A percentile compares a stretch with the other conserved stretches of the same genome.
phyloP scores from a whole-genome alignment of 2,888 invertebrate species.

The Merodon equestris region DNA sequence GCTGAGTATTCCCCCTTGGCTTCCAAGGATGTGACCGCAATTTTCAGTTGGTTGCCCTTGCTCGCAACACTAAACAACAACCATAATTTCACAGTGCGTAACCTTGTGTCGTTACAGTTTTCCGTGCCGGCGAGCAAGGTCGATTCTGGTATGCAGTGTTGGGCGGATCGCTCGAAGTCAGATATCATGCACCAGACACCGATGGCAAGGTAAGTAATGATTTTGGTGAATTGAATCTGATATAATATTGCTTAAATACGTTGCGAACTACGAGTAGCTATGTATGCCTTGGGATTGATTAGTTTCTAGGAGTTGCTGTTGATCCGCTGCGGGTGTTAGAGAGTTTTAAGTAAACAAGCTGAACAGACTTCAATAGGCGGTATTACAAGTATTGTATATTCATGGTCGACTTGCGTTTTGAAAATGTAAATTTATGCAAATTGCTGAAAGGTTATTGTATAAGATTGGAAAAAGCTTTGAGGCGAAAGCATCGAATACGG shows the following conservation, averaged over 20 bases:
- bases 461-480: too few relatives aligned
- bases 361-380: too few relatives aligned
- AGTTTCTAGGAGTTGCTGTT: conserved; percentile 21
- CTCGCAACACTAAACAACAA: conserved; percentile 19
- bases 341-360: too few relatives aligned
- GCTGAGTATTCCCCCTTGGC: not conserved
- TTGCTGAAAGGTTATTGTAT: conserved; percentile 12
- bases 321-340: too few relatives aligned
- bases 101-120: conserved; percentile 80
- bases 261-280: not conserved
- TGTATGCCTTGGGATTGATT: conserved; percentile 32
- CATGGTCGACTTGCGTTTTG: not conserved
- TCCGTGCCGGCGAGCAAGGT: conserved; percentile 88
- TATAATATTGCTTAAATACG: too few relatives aligned
- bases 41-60: conserved; percentile 3
- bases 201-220: conserved; percentile 81
- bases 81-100: conserved; percentile 2
- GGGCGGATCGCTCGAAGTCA: conserved; percentile 85
- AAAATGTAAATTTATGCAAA: conserved; percentile 41
- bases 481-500: too few relatives aligned
- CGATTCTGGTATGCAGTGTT: conserved; percentile 89
- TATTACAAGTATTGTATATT: conserved; percentile 11
- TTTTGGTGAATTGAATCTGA: too few relatives aligned
- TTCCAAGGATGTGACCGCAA: conserved; percentile 35
- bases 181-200: conserved; percentile 81